Evolutionary conservation across 2,113 vertebrate species (phyloP).

Genomic region (Strix uralensis): DNA sequence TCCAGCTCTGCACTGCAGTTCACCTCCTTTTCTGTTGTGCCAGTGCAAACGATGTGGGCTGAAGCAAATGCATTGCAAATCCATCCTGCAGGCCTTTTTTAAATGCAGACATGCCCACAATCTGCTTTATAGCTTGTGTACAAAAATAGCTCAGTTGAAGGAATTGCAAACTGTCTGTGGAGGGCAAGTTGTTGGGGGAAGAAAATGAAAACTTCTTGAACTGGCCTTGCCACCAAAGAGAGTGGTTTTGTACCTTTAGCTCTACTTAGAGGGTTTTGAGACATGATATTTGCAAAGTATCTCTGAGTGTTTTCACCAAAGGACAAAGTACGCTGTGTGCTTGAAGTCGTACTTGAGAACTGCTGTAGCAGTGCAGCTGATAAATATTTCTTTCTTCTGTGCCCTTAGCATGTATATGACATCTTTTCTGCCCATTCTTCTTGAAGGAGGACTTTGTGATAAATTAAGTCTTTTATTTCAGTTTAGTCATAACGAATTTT

Average conservation of each 20-base stretch:
- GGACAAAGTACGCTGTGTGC: not conserved
- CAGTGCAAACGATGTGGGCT: not conserved
- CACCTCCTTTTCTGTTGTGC: not conserved
- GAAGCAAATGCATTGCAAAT: not conserved
- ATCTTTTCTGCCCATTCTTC: not conserved
- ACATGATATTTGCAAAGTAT: not conserved
- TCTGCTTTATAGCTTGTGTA: not conserved
- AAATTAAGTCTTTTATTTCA: not conserved
- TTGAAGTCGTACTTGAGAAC: not conserved
- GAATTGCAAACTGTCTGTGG: not conserved
- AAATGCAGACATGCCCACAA: not conserved
- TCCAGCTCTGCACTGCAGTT: not conserved
- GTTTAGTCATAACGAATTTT: not conserved
- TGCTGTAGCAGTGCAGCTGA: not conserved
- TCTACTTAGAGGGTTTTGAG: not conserved
- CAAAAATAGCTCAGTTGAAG: not conserved
- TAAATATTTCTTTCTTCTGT: not conserved
- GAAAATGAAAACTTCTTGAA: not conserved
- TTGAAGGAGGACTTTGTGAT: not conserved
- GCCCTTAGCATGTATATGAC: not conserved
- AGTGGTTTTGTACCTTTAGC: not conserved
- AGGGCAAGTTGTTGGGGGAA: not conserved
- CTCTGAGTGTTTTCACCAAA: not conserved
- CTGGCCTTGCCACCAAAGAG: not conserved
- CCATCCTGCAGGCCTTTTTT: not conserved